phyloP scores from a whole-genome alignment of 2,888 invertebrate species.

The Drosophila eohydei region DNA sequence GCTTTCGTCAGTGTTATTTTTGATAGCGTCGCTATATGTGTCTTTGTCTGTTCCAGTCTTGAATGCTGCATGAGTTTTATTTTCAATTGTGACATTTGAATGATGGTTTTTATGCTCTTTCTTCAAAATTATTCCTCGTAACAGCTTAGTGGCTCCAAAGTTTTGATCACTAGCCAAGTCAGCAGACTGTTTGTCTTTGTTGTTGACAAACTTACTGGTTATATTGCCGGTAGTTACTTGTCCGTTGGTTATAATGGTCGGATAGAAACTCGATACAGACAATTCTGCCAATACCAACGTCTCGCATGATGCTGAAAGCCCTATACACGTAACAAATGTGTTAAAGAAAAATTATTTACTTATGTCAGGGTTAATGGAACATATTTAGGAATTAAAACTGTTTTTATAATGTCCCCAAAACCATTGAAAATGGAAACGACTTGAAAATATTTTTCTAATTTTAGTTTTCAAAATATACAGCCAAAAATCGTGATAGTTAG shows the following conservation, averaged over 20 bases:
- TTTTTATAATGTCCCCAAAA: too few species aligned
- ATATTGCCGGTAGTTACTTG: constrained; percentile 80
- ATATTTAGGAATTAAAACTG: too few species aligned
- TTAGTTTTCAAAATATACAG: too few species aligned
- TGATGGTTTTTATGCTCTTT: constrained; percentile 1
- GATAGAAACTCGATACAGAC: constrained; percentile 86
- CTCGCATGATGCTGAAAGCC: constrained; percentile 88
- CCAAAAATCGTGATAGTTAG: too few species aligned
- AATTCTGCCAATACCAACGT: constrained; percentile 89
- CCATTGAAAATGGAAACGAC: too few species aligned
- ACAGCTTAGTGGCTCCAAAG: constrained; percentile 33
- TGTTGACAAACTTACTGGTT: constrained; percentile 73
- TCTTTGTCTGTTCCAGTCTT: too few species aligned
- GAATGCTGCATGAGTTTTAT: neutral
- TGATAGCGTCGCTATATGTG: neutral
- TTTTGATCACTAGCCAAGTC: constrained; percentile 7
- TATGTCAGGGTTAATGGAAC: too few species aligned
- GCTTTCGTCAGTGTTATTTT: constrained; percentile 4
- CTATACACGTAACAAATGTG: constrained; percentile 85
- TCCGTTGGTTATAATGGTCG: constrained; percentile 82
- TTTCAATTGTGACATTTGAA: constrained; percentile 1
- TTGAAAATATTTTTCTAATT: too few species aligned
- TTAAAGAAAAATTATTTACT: neutral
- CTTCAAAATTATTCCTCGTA: constrained; percentile 51
- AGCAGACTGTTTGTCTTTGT: constrained; percentile 11